Evolutionary conservation across 2,888 invertebrate genomes (phyloP), one percentile per base, ranked within the genome.

Genomic region (Chymomyza fuscimana): DNA sequence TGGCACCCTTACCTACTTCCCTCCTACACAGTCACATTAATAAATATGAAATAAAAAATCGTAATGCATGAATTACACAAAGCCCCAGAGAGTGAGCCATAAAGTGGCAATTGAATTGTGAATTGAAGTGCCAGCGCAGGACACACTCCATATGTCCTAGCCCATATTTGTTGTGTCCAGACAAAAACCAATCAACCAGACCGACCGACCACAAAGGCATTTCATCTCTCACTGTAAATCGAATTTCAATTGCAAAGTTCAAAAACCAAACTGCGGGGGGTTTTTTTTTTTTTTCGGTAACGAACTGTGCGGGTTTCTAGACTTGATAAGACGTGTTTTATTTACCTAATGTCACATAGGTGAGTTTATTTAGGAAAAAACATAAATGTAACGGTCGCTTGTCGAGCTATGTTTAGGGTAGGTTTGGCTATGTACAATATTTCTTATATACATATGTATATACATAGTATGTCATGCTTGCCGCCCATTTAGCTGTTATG

Each of bases 371-470:
- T 32, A 2, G 12, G 40, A 12, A 46, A 9, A 25, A 32, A 5
- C 12, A 15, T 4, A 40, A 77, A 78, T 76, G 88, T 84, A 84
- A 84, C 83, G 83, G 83, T 80, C 85, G 88, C 76, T 62, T 64
- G 50, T 4, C 25, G 25, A 25, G 25, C 25, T 25, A 25, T 25
- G 52, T 51, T 46, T 63, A 63, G 67, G 63, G 59, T 59, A 56
- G 63, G 36, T 56, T 56, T 36, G 52, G 32, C 58, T 25, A n/a
- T 54, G 19, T 70, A 74, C 80, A 73, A 62, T 65, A 66, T 67
- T 72, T 79, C 66, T 58, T 16, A 19, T 16, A 19, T 54, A 56
- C 4, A 25, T 25, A n/a, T 4, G 25, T 25, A 25, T 25, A 25
- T 25, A 25, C 2, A 25, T 25, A 25, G 25, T 36, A 32, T 46